Evolutionary conservation across 2,113 vertebrate genomes (phyloP), one percentile per base, ranked within the genome.

Genomic region (Nipponia nippon): DNA sequence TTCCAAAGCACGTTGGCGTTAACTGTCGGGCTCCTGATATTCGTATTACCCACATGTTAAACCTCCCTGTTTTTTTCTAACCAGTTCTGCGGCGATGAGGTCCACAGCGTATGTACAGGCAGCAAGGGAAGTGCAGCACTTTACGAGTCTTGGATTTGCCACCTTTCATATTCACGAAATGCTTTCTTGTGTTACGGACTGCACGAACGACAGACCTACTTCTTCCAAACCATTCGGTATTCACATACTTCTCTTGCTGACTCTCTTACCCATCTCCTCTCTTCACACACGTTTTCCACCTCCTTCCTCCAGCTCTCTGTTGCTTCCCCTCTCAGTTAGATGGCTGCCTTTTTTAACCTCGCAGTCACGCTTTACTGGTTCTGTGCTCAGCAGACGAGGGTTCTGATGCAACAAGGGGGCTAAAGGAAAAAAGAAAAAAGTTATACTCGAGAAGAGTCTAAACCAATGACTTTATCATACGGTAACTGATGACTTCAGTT

Each of bases 11-110:
- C 1, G 36, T 11, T 7, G 25, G 23, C 23, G 22, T 65, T 38
- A 71, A 30, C 63, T 22, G 17, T 30, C 50, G n/a, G 56, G 36
- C 27, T 63, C 49, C 56, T 6, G 11, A 21, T 21, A 38, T 1
- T 44, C 1, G 0, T 25, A 25, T 14, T 15, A 50, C 42, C 20
- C 36, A 40, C 1, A 1, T 7, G 13, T 36, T 34, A 55, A 44
- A 44, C 22, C 30, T 62, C 49, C 30, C 40, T 11, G 13, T 12
- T 32, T 56, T 69, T 44, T 56, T 34, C 69, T 55, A 3, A 42
- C 16, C 49, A 44, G 27, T 19, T 82, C 30, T 42, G 55, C 69
- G 56, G 69, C 38, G 11, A 47, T 7, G 55, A 75, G 29, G 30
- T 42, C 30, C 20, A 1, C 27, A 59, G 50, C 3, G 1, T 21